phyloP scores from a whole-genome alignment of 2,888 invertebrate genomes.

The Junonia oenone region DNA sequence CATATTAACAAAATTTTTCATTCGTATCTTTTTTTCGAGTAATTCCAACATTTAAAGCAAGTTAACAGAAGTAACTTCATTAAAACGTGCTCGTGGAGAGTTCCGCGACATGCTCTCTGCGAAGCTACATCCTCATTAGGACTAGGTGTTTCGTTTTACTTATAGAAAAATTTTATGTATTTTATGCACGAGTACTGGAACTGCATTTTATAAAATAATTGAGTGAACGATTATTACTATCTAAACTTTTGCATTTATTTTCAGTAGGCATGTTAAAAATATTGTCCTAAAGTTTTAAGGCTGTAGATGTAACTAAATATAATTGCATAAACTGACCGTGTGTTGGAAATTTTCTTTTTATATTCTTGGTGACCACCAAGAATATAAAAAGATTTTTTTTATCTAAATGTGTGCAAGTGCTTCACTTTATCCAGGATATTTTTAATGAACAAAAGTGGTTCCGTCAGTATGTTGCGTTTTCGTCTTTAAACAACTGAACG shows the following conservation, averaged over 20 bases:
- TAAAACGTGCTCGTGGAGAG: constrained; percentile 3
- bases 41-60: neutral
- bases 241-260: neutral
- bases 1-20: neutral
- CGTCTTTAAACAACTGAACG: too few relatives aligned
- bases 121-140: constrained; percentile 6
- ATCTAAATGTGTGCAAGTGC: too few relatives aligned
- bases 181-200: neutral
- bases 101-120: neutral
- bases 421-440: too few relatives aligned
- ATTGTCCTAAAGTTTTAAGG: too few relatives aligned
- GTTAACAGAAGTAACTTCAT: constrained; percentile 15
- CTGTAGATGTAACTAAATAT: too few relatives aligned
- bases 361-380: too few relatives aligned
- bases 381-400: too few relatives aligned
- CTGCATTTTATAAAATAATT: neutral
- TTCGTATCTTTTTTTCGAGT: neutral
- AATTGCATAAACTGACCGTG: too few relatives aligned
- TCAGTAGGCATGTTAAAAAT: neutral
- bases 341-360: too few relatives aligned
- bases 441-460: too few relatives aligned
- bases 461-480: too few relatives aligned
- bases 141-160: constrained; percentile 6
- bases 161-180: neutral
- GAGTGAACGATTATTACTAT: neutral